A percentile compares a stretch with the other conserved stretches of the same genome.
phyloP scores from a whole-genome alignment of 2,797 vertebrate genomes.

The Anniella stebbinsi region DNA sequence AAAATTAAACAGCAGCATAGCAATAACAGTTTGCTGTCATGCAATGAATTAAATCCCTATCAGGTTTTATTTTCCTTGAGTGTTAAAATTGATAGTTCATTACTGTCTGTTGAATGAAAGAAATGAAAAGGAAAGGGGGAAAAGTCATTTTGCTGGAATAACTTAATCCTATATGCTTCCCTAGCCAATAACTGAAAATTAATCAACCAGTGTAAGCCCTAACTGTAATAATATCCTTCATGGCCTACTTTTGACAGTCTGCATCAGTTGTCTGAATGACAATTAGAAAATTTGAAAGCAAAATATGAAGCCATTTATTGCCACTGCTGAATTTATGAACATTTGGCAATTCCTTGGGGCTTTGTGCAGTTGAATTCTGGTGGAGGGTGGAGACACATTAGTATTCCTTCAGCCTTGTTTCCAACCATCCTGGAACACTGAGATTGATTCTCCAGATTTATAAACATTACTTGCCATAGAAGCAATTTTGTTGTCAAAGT shows the following conservation, averaged over 20 bases:
- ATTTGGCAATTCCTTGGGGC: conserved; percentile 49
- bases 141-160: conserved; percentile 53
- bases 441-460: conserved; percentile 50
- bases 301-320: conserved; percentile 63
- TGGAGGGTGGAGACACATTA: conserved; percentile 27
- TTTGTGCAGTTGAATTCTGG: conserved; percentile 49
- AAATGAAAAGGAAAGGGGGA: conserved; percentile 35
- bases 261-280: conserved; percentile 31
- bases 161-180: conserved; percentile 25
- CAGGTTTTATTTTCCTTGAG: conserved; percentile 35
- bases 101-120: conserved; percentile 32
- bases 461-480: conserved; percentile 56
- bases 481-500: conserved; percentile 42
- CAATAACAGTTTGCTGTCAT: neutral
- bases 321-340: conserved; percentile 36
- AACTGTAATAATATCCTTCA: conserved; percentile 13
- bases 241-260: conserved; percentile 25
- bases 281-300: conserved; percentile 65
- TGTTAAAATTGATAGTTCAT: conserved; percentile 10
- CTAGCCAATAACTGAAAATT: conserved; percentile 43
- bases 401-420: conserved; percentile 36
- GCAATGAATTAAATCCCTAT: neutral
- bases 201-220: conserved; percentile 17
- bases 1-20: neutral
- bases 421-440: conserved; percentile 63